Base-by-base conservation (phyloP, 1,140 invertebrate species). In the Sipha flava region DNA sequence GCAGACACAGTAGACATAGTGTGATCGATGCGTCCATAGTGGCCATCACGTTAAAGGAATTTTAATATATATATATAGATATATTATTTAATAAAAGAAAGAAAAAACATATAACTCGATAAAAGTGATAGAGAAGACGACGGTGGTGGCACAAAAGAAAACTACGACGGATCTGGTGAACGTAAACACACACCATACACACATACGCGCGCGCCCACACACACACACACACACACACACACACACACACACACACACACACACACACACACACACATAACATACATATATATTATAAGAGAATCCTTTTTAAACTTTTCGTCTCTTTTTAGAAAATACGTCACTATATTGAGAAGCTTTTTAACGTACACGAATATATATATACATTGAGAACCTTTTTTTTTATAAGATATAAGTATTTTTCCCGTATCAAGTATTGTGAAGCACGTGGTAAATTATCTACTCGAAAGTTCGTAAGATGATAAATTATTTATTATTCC, bases 221-320 rank as follows among this genome's bases (percentile, higher is more conserved):
- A n/a, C n/a, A n/a, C n/a, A n/a, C n/a, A n/a, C n/a, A n/a, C n/a
- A n/a, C n/a, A n/a, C n/a, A n/a, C n/a, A n/a, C n/a, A n/a, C n/a
- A n/a, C n/a, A n/a, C n/a, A n/a, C n/a, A n/a, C n/a, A n/a, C n/a
- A n/a, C n/a, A n/a, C n/a, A n/a, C n/a, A n/a, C n/a, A n/a, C n/a
- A n/a, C n/a, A n/a, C n/a, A n/a, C n/a, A n/a, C n/a, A n/a, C n/a
- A n/a, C n/a, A n/a, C n/a, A n/a, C n/a, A n/a, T n/a, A n/a, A 18
- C n/a, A 47, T 23, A 52, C 7, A 52, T 23, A 52, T 21, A 52
- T 23, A 23, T 23, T 1, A 23, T 6, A 23, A 40, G 29, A 54
- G 57, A 75, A 75, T 54, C 72, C 72, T 75, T 75, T 75, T 57
- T 75, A 54, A 75, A 57, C 72, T 75, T 75, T 57, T 57, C 31